phyloP scores from a whole-genome alignment of 2,888 invertebrate genomes.

The Dryocosmus kuriphilus region DNA sequence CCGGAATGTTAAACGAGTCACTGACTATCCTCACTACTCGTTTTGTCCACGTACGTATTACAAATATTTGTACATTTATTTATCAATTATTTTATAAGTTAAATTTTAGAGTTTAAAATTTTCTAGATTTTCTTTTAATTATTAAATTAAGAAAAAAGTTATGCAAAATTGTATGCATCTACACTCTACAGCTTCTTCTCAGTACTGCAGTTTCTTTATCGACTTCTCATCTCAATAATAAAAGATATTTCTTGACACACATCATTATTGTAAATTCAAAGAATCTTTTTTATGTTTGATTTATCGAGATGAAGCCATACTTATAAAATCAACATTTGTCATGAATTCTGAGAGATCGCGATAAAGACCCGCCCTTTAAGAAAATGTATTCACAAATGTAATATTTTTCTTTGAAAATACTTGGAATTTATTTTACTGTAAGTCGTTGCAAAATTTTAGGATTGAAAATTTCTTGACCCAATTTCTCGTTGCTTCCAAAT shows the following conservation, averaged over 20 bases:
- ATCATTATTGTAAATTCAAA: background rate
- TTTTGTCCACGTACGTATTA: conserved; percentile 85
- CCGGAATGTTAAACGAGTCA: conserved; percentile 92
- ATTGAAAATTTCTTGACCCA: too few species aligned
- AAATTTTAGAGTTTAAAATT: background rate
- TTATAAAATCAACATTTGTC: background rate
- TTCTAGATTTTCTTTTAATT: too few species aligned
- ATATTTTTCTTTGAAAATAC: background rate
- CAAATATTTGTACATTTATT: background rate
- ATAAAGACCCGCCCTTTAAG: too few species aligned
- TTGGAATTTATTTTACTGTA: background rate
- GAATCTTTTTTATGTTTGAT: background rate
- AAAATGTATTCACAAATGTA: too few species aligned
- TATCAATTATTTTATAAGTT: background rate
- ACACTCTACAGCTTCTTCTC: too few species aligned
- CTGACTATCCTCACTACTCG: conserved; percentile 88
- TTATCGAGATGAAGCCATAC: background rate
- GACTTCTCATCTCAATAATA: too few species aligned
- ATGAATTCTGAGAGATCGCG: too few species aligned
- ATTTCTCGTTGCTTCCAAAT: too few species aligned
- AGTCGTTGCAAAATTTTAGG: too few species aligned
- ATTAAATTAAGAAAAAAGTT: too few species aligned
- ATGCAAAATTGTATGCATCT: too few species aligned
- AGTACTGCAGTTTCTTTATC: too few species aligned
- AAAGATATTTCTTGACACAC: background rate